Evolutionary conservation across 2,113 vertebrate species (phyloP).

Genomic region (Daubentonia madagascariensis): DNA sequence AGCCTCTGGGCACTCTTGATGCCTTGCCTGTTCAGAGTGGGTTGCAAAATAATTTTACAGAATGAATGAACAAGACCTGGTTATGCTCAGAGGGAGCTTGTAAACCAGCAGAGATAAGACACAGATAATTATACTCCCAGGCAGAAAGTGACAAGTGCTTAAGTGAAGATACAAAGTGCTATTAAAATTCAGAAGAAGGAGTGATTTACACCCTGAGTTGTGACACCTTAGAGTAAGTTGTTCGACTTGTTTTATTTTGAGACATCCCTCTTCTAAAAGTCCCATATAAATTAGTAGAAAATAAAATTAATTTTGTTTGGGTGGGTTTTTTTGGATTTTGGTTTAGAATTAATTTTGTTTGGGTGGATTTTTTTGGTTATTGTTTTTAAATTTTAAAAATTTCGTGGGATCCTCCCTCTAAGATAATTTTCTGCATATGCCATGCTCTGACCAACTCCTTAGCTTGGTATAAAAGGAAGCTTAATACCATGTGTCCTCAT

Average conservation of each 20-base stretch:
- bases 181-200: conserved; percentile 42
- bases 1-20: background rate
- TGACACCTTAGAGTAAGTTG: conserved; percentile 29
- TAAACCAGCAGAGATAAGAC: conserved; percentile 5
- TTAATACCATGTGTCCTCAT: background rate
- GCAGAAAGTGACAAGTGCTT: conserved; percentile 23
- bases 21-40: background rate
- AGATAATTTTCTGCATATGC: conserved; percentile 15
- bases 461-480: background rate
- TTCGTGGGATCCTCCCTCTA: background rate
- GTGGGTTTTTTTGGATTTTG: background rate
- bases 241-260: conserved; percentile 45
- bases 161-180: conserved; percentile 22
- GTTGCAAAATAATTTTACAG: conserved; percentile 11
- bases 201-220: conserved; percentile 24
- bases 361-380: background rate
- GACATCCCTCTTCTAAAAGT: background rate
- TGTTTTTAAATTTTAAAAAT: background rate
- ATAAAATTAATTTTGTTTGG: conserved; percentile 58
- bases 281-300: conserved; percentile 34
- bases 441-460: background rate
- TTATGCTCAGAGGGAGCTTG: background rate
- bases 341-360: conserved; percentile 60
- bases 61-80: background rate
- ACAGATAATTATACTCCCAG: background rate